Evolutionary conservation across 1,140 invertebrate genomes (phyloP).

Genomic region (Wiebesia pumilae): DNA sequence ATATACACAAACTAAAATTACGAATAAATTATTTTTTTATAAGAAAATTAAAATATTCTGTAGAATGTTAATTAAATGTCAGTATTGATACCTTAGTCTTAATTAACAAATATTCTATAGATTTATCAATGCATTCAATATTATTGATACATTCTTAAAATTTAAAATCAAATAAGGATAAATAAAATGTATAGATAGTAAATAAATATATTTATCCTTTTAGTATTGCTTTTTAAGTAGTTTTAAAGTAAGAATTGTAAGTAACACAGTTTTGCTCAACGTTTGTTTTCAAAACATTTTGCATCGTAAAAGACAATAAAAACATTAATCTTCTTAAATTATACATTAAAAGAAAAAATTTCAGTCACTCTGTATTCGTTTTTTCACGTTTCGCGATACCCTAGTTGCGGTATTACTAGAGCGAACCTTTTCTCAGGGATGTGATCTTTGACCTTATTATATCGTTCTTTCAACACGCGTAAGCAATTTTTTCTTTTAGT

Average conservation of each 20-base stretch:
- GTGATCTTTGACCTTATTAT: slow-evolving; percentile 60
- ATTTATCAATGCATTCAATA: too few relatives aligned
- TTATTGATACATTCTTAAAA: too few relatives aligned
- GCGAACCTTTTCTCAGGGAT: slow-evolving; percentile 62
- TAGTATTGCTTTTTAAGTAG: too few relatives aligned
- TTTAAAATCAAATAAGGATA: too few relatives aligned
- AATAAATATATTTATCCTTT: too few relatives aligned
- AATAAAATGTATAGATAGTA: too few relatives aligned
- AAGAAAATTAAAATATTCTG: neutral
- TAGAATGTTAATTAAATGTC: too few relatives aligned
- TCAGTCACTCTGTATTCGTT: neutral
- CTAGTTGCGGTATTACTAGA: slow-evolving; percentile 60
- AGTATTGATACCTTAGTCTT: too few relatives aligned
- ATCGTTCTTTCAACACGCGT: neutral
- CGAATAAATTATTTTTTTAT: neutral
- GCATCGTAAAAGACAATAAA: neutral
- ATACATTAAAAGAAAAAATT: slow-evolving; percentile 6
- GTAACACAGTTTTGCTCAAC: neutral
- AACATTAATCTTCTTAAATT: slow-evolving; percentile 20
- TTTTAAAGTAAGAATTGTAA: too few relatives aligned
- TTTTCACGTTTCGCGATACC: slow-evolving; percentile 56
- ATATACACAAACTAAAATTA: neutral
- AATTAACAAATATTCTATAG: too few relatives aligned
- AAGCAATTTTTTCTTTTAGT: slow-evolving; percentile 43
- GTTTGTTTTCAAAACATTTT: neutral